Evolutionary conservation across 2,888 invertebrate species (phyloP).

Genomic region (Trilocha varians): DNA sequence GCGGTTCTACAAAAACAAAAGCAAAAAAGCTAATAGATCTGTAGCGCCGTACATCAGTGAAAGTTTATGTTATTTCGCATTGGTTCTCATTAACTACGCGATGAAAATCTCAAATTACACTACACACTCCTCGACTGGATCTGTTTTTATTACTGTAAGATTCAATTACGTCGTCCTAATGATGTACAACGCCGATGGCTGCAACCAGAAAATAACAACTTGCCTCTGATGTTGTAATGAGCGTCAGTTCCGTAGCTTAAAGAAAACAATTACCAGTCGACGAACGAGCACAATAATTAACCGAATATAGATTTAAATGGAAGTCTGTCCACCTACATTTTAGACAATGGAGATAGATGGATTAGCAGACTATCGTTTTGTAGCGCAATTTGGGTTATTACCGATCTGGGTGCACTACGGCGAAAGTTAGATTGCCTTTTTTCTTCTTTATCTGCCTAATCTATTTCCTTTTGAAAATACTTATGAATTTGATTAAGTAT

Average conservation of each 20-base stretch:
- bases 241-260: conserved; percentile 19
- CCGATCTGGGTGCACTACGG: neutral
- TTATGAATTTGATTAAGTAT: no score
- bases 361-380: conserved; percentile 1
- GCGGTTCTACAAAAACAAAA: conserved; percentile 56
- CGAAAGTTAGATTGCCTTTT: neutral
- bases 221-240: conserved; percentile 36
- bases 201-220: conserved; percentile 37
- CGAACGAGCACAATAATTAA: conserved; percentile 7
- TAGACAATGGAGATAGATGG: conserved; percentile 1
- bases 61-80: conserved; percentile 61
- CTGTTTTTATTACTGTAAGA: conserved; percentile 58
- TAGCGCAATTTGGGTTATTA: neutral
- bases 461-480: no score
- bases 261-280: conserved; percentile 27
- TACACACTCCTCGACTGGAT: conserved; percentile 44
- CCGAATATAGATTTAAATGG: conserved; percentile 6
- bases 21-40: conserved; percentile 47
- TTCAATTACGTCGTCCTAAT: conserved; percentile 57
- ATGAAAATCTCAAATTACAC: conserved; percentile 66
- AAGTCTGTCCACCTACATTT: conserved; percentile 2
- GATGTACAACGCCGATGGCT: conserved; percentile 35
- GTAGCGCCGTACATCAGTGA: conserved; percentile 47
- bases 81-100: conserved; percentile 52
- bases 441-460: neutral